phyloP scores from a whole-genome alignment of 2,888 invertebrate genomes.

The Synanthedon andrenaeformis region DNA sequence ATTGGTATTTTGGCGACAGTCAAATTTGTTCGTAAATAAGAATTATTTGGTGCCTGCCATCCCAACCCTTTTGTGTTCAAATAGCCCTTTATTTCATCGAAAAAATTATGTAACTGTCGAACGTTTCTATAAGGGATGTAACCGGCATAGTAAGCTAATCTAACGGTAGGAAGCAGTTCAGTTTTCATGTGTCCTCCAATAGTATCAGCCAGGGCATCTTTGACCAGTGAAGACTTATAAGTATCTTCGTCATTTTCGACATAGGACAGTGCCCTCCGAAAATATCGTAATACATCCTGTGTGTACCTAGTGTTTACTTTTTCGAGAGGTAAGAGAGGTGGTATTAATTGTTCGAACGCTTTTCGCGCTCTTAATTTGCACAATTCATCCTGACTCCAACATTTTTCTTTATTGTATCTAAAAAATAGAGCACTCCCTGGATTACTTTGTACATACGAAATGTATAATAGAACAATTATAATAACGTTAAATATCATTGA shows the following conservation, averaged over 20 bases:
- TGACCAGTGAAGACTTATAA: conserved; percentile 23
- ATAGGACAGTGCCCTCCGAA: conserved; percentile 25
- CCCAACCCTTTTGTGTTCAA: conserved; percentile 54
- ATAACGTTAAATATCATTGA: conserved; percentile 42
- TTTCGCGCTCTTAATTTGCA: conserved; percentile 42
- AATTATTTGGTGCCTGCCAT: conserved; percentile 34
- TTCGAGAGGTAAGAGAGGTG: conserved; percentile 28
- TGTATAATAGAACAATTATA: conserved; percentile 26
- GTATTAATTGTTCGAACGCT: conserved; percentile 39
- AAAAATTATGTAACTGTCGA: conserved; percentile 37
- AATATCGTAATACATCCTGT: conserved; percentile 34
- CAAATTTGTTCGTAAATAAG: conserved; percentile 40
- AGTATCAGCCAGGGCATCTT: conserved; percentile 42
- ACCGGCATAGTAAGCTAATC: conserved; percentile 57
- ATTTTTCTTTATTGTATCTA: conserved; percentile 19
- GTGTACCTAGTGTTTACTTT: conserved; percentile 36
- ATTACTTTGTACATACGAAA: conserved; percentile 20
- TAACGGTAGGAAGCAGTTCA: conserved; percentile 43
- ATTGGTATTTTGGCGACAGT: conserved; percentile 48
- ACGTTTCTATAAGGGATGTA: conserved; percentile 43
- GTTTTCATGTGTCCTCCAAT: conserved; percentile 48
- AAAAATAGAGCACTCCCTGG: conserved; percentile 47
- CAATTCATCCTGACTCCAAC: conserved; percentile 48
- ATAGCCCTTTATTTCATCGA: conserved; percentile 28
- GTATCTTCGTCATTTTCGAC: conserved; percentile 21